Evolutionary conservation across 2,888 invertebrate genomes (phyloP), one percentile per base, ranked within the genome.

Genomic region (Parnassius apollo): DNA sequence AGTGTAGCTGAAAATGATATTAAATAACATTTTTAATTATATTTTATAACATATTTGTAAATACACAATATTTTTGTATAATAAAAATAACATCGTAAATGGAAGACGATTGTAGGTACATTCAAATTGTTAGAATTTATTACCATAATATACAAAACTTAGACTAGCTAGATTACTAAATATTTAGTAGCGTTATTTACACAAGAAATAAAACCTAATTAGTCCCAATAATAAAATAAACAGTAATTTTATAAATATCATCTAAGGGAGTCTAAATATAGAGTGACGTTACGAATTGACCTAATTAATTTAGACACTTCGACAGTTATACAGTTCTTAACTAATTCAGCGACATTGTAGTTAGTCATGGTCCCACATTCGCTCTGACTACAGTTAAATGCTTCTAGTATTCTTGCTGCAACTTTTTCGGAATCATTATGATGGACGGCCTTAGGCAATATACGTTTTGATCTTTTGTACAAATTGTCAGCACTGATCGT

Each of bases 211-310:
- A 42, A 44, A 44, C 22, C 51, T 52, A 59, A 52, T 59, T 55
- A 45, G 61, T 61, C 56, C 51, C 55, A 49, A 53, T 44, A 22
- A 35, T 49, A 12, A 45, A 45, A 50, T 49, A 13, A 44, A 35
- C 10, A 65, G 45, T 13, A 46, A 53, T 53, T 22, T 53, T 25
- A 65, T 63, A 74, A 53, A n/a, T 11, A 81, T 88, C 86, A 88
- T 70, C 85, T 89, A 63, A 89, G 71, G n/a, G 81, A 80, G 59
- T 89, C 85, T 59, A 91, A 79, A 77, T 81, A 89, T 10, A 74
- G 25, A 2, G 88, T 76, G 1, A 87, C 88, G 63, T 88, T 88
- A 67, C 83, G 67, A 25, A 91, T 82, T 2, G 83, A 73, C 68
- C 68, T 84, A 56, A 86, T 76, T 48, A 90, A 64, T 68, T 83